Percentiles rank a stretch among this genome's conserved stretches.
phyloP scores from a whole-genome alignment of 2,797 vertebrate genomes.

The Trematocara caparti region DNA sequence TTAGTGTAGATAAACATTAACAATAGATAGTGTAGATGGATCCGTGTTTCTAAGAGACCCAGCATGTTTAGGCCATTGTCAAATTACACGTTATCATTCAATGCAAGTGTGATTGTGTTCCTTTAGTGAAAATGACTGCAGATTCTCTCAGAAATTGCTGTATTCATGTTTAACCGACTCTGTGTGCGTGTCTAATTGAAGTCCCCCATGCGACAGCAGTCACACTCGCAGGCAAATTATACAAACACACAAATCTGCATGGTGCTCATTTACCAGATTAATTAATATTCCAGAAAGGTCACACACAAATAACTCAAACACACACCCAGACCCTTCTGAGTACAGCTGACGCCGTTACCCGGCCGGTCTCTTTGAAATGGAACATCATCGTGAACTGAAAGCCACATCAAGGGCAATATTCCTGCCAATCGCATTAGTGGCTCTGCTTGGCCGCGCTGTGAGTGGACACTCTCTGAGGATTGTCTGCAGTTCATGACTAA shows the following conservation, averaged over 20 bases:
- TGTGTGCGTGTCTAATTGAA: conserved; percentile 12
- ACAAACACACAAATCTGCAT: conserved; percentile 13
- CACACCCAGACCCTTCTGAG: background rate
- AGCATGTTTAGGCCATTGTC: accelerated
- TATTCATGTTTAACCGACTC: background rate
- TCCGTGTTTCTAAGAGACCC: accelerated
- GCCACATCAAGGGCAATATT: conserved; percentile 47
- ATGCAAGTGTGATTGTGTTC: background rate
- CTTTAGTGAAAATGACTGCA: background rate
- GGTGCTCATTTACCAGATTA: conserved; percentile 26
- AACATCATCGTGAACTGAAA: conserved; percentile 39
- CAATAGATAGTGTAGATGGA: background rate
- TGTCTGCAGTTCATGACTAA: conserved; percentile 59
- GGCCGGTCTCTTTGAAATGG: conserved; percentile 18
- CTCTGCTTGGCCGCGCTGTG: conserved; percentile 22
- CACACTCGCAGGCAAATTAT: background rate
- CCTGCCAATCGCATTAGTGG: conserved; percentile 36
- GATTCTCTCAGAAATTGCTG: background rate
- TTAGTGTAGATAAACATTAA: background rate
- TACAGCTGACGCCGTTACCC: conserved; percentile 13
- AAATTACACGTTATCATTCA: background rate
- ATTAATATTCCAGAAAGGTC: conserved; percentile 38
- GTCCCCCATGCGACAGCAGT: background rate
- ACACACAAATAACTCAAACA: background rate
- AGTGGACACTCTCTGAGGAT: conserved; percentile 33